Conservation (phyloP, 2,797 vertebrate genomes). For the Melanotaenia boesemani region DNA sequence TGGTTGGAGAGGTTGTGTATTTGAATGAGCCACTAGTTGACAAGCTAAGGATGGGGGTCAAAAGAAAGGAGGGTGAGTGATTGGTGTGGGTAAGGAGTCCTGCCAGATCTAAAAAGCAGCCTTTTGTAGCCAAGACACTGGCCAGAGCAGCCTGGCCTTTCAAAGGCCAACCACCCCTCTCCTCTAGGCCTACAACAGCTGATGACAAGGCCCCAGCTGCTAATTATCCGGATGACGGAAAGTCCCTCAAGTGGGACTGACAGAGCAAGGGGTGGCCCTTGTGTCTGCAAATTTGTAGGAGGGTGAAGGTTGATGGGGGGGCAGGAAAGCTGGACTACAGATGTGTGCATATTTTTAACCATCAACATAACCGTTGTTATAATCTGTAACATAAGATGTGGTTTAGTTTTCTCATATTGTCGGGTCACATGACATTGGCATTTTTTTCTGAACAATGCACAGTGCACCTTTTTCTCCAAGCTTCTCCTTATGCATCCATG, state of each 20-base stretch:
- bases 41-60: constrained; percentile 69
- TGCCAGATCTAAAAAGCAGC: constrained; percentile 76
- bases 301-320: constrained; percentile 36
- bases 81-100: constrained; percentile 59
- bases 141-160: constrained; percentile 72
- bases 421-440: background rate
- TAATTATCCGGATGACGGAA: constrained; percentile 84
- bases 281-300: constrained; percentile 61
- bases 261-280: constrained; percentile 72
- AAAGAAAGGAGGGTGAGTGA: constrained; percentile 51
- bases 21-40: constrained; percentile 76
- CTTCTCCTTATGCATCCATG: background rate
- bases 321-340: constrained; percentile 47
- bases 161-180: constrained; percentile 61
- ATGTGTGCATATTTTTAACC: background rate
- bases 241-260: constrained; percentile 81
- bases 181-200: constrained; percentile 72
- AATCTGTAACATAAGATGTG: background rate
- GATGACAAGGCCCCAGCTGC: constrained; percentile 81
- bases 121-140: constrained; percentile 77
- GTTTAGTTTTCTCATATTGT: background rate
- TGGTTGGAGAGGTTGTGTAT: constrained; percentile 73
- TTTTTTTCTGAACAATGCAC: background rate
- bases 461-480: background rate
- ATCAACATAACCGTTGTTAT: constrained; percentile 12